A percentile compares a stretch with the other conserved stretches of the same genome.
phyloP scores from a whole-genome alignment of 2,797 vertebrate genomes.

The Sebastes kiyomatsui region DNA sequence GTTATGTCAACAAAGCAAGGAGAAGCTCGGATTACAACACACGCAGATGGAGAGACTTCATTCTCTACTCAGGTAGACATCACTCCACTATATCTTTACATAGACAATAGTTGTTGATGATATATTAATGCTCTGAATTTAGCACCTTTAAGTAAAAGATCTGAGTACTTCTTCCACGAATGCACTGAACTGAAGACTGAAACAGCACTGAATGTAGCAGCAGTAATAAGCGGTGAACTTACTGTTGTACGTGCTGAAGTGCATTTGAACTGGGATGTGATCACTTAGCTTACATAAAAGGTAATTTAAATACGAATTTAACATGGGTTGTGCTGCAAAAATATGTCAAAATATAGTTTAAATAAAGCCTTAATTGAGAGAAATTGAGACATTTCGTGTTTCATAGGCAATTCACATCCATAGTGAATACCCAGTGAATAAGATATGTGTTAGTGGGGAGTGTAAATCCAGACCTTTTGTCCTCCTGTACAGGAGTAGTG shows the following conservation, averaged over 20 bases:
- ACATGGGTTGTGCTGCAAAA: not conserved
- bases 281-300: not conserved
- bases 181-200: not conserved
- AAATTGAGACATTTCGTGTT: not conserved
- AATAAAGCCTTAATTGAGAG: not conserved
- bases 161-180: not conserved
- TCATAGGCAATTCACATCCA: not conserved
- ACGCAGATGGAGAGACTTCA: too few relatives aligned
- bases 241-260: not conserved
- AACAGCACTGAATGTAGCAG: not conserved
- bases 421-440: not conserved
- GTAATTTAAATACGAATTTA: not conserved
- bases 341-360: not conserved
- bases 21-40: too few relatives aligned
- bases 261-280: not conserved
- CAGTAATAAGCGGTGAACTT: not conserved
- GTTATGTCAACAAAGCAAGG: too few relatives aligned
- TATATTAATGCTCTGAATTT: too few relatives aligned
- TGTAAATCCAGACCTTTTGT: slow-evolving; percentile 56
- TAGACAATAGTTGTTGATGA: too few relatives aligned
- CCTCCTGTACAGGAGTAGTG: slow-evolving; percentile 20
- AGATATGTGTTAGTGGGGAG: not conserved
- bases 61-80: too few relatives aligned
- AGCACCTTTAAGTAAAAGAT: not conserved
- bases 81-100: too few relatives aligned